Evolutionary conservation across 2,113 vertebrate species (phyloP).

Genomic region (Chinchilla lanigera): DNA sequence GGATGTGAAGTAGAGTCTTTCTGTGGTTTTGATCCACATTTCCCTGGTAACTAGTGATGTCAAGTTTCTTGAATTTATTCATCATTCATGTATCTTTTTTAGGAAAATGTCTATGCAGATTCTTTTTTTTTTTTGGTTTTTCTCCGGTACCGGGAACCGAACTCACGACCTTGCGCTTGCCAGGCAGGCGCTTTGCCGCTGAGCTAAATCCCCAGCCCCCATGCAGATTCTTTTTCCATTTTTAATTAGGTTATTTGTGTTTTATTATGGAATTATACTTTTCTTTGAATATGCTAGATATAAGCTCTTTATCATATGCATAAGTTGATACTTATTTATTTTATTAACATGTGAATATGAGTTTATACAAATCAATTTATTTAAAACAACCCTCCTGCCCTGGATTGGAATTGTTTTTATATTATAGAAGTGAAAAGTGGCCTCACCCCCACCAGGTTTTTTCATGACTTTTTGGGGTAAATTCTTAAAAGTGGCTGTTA

Average conservation of each 20-base stretch:
- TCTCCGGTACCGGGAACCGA: no score
- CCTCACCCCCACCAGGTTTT: background rate
- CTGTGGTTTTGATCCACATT: background rate
- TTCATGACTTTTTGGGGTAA: background rate
- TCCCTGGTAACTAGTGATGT: background rate
- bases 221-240: background rate
- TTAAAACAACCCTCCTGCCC: background rate
- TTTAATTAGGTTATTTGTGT: background rate
- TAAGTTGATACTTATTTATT: background rate
- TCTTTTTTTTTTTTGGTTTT: no score
- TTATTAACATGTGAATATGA: background rate
- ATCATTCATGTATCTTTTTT: background rate
- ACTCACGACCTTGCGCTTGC: no score
- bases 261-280: background rate
- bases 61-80: background rate
- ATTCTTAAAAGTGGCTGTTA: background rate
- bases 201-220: no score
- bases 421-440: background rate
- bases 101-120: background rate
- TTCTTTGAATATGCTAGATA: background rate
- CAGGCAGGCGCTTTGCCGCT: no score
- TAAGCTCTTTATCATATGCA: background rate
- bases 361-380: background rate
- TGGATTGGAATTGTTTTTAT: background rate
- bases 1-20: background rate